Evolutionary conservation across 1,140 invertebrate species (phyloP), one percentile per base, ranked within the genome.

Genomic region (Panulirus ornatus): DNA sequence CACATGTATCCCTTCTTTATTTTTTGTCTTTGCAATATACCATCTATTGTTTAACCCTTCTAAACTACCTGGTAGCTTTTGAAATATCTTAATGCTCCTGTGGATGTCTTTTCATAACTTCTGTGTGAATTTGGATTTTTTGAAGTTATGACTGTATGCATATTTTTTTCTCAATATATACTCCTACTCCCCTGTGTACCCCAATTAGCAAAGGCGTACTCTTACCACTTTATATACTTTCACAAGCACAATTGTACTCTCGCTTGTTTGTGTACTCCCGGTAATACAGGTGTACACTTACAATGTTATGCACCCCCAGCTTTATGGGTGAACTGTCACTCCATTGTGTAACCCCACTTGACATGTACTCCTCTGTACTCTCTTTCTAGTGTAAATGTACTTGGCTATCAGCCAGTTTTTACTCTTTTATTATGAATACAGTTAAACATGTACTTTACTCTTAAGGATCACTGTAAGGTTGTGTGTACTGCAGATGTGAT

Each of bases 1-100:
- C 86, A 54, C 54, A 47, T 86, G 47, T 86, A 40, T 66, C 51
- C 16, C 73, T 54, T 58, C 71, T 76, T 38, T 40, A 2, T 85
- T 70, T 78, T 86, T 76, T 58, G 51, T 75, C 44, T 51, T 19
- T 71, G 47, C 38, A 82, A 70, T 44, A 58, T 44, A 19, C 63
- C 42, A 63, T 82, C 54, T 58, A 30, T 82, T 78, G 40, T 78
- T 47, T 78, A 44, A 42, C 40, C 40, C 44, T 78, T 27, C 42
- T 78, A 78, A 78, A 78, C 22, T 78, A 44, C 16, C 40, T 78
- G 8, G 27, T 78, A 27, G 75, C 22, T 47, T 78, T 44, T 42
- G 44, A 78, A 42, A 47, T 30, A 47, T 78, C 22, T 78, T 78
- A 22, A 78, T 44, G 40, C 40, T 78, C 75, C 44, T 47, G 75